A percentile compares a stretch with the other conserved stretches of the same genome.
Evolutionary conservation across 2,888 invertebrate genomes (phyloP).

Genomic region (Cheilosia vulpina): DNA sequence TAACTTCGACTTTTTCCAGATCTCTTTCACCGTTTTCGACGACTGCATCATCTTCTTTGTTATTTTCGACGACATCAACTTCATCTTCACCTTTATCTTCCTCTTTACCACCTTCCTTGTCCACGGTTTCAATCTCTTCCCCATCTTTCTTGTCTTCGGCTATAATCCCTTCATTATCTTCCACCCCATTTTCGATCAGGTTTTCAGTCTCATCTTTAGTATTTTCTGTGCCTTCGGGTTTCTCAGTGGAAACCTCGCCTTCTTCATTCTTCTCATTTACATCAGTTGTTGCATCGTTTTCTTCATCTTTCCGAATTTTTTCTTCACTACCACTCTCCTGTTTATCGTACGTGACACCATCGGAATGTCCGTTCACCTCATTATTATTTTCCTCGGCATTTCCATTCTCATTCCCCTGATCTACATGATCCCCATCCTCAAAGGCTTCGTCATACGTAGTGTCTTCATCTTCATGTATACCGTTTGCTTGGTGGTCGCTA

Average conservation of each 20-base stretch:
- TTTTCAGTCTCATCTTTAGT: slow-evolving; percentile 34
- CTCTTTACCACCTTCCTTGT: too few relatives aligned
- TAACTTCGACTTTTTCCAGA: too few relatives aligned
- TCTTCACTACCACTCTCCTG: slow-evolving; percentile 62
- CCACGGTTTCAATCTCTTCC: too few relatives aligned
- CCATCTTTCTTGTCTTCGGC: too few relatives aligned
- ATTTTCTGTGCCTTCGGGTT: slow-evolving; percentile 45
- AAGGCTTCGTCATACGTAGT: slow-evolving; percentile 70
- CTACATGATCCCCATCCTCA: slow-evolving; percentile 64
- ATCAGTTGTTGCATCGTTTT: neutral
- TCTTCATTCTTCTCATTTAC: slow-evolving; percentile 46
- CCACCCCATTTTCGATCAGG: slow-evolving; percentile 33
- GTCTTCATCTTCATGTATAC: slow-evolving; percentile 62
- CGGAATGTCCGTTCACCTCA: slow-evolving; percentile 73
- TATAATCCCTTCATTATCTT: too few relatives aligned
- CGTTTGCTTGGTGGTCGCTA: slow-evolving; percentile 60
- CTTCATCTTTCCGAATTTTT: slow-evolving; percentile 32
- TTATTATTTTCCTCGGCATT: slow-evolving; percentile 68
- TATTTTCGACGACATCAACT: too few relatives aligned
- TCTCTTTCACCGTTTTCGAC: too few relatives aligned
- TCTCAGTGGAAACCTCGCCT: slow-evolving; percentile 34
- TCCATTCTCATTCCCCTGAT: slow-evolving; percentile 8
- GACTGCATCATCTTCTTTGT: too few relatives aligned
- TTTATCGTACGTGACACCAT: slow-evolving; percentile 22
- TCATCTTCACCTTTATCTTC: too few relatives aligned